Conservation (phyloP, 2,888 invertebrate genomes). For the Xiphydria camelus region DNA sequence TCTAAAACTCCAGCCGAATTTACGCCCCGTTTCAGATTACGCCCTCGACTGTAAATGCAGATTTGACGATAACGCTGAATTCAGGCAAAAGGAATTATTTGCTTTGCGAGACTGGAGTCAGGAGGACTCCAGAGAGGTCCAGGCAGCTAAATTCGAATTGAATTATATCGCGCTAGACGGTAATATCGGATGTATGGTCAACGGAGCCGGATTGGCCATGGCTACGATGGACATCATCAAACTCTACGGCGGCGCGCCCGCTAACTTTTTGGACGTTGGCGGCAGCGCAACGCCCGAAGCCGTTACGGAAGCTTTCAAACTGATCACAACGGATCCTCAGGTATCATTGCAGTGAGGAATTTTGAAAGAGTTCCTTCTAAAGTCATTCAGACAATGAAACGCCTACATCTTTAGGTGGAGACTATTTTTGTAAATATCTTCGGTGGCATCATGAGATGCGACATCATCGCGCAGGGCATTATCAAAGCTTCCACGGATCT, state of each 20-base stretch:
- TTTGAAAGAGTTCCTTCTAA: too few species aligned
- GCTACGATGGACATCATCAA: conserved; percentile 70
- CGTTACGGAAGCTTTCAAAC: conserved; percentile 65
- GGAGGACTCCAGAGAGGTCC: conserved; percentile 61
- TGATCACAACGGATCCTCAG: conserved; percentile 63
- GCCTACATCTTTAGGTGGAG: conserved; percentile 58
- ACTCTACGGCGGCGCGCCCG: conserved; percentile 63
- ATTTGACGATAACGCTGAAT: conserved; percentile 65
- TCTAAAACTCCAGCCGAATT: background rate
- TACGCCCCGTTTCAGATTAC: conserved; percentile 52
- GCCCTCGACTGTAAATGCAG: conserved; percentile 66
- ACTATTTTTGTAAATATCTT: conserved; percentile 68
- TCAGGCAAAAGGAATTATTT: conserved; percentile 62
- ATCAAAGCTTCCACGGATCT: conserved; percentile 62
- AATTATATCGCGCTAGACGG: conserved; percentile 66
- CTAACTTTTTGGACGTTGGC: conserved; percentile 67
- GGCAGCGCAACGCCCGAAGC: conserved; percentile 61
- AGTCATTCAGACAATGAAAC: too few species aligned
- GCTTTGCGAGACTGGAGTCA: conserved; percentile 61
- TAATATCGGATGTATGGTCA: conserved; percentile 65
- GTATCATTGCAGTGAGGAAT: conserved; percentile 51
- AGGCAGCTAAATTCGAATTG: conserved; percentile 61
- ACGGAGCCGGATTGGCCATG: conserved; percentile 68
- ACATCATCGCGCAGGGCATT: conserved; percentile 66
- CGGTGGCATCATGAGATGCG: conserved; percentile 67